These are phyloP conservation scores for Ennomos erosarius DNA, from an alignment of 2,888 invertebrate genomes.

Conservation along the genomic window DNA sequence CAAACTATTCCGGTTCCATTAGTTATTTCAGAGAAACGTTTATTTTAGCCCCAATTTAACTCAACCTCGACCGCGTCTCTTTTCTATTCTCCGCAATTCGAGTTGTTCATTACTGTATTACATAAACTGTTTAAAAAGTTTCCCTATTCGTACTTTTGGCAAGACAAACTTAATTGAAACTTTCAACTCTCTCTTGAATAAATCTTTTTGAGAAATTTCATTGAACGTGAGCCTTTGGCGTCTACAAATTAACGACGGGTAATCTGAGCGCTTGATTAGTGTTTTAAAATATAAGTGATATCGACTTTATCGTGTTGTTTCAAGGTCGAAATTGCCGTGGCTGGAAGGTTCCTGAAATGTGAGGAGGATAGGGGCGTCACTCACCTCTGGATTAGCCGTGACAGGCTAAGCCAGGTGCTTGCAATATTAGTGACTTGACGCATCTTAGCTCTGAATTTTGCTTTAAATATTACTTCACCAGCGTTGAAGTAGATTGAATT, in stretches of 20 bases:
- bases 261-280: constrained; percentile 36
- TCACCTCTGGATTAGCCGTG: constrained; percentile 39
- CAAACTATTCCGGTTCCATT: constrained; percentile 13
- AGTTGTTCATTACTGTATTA: constrained; percentile 25
- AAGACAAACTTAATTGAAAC: constrained; percentile 32
- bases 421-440: constrained; percentile 25
- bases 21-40: constrained; percentile 11
- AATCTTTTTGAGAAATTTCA: constrained; percentile 40
- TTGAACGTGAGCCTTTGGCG: constrained; percentile 29
- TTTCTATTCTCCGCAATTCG: constrained; percentile 7
- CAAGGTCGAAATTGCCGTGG: constrained; percentile 28
- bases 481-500: not conserved
- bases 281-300: constrained; percentile 19
- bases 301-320: constrained; percentile 16
- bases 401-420: constrained; percentile 34
- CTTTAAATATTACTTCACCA: not conserved
- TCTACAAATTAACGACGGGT: constrained; percentile 38
- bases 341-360: constrained; percentile 12
- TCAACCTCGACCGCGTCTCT: constrained; percentile 6
- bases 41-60: constrained; percentile 13
- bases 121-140: constrained; percentile 29
- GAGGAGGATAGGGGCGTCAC: constrained; percentile 30
- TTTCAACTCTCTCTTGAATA: constrained; percentile 31
- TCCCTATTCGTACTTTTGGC: constrained; percentile 20
- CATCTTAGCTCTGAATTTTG: constrained; percentile 6